Evolutionary conservation across 2,888 invertebrate species (phyloP), one percentile per base, ranked within the genome.

Genomic region (Diaprepes abbreviatus): DNA sequence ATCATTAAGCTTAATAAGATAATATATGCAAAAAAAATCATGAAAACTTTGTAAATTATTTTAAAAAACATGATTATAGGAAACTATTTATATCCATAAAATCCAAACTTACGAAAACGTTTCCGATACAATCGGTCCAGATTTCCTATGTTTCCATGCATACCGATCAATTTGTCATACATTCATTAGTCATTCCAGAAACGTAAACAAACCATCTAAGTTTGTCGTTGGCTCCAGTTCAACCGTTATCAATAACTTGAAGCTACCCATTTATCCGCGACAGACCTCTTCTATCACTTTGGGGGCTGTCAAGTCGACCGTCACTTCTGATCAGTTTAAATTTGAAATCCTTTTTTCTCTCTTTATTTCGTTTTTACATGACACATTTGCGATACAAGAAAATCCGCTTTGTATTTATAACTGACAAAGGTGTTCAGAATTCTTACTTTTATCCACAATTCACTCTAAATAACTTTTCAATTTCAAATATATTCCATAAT

Each of bases 201-300:
- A 75, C 79, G 78, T 78, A 79, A 79, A 79, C 79, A 79, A 79
- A 79, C 78, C 78, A 77, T 79, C 77, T 73, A 77, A 79, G 78
- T 77, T 78, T 79, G 76, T 75, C 75, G 74, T 76, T 79, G 78
- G 78, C 79, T 78, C 74, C 74, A 76, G 78, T 78, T 78, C 78
- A 77, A 77, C 77, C 75, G 77, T 79, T 79, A 79, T 79, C 79
- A 78, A 79, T 79, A 79, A 79, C 78, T 77, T 73, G 77, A 77
- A 78, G 76, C 78, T 72, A 76, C 73, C 78, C 78, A 78, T 78
- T 79, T 79, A 77, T 77, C 75, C 75, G 69, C 75, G 71, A 75
- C 77, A 78, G 76, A 78, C 75, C 76, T 76, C 77, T 76, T 78
- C 77, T 77, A 77, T 78, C 77, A 77, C 74, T 77, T 77, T 77